Evolutionary conservation across 1,140 invertebrate species (phyloP).

Genomic region (Saxidomus purpurata): DNA sequence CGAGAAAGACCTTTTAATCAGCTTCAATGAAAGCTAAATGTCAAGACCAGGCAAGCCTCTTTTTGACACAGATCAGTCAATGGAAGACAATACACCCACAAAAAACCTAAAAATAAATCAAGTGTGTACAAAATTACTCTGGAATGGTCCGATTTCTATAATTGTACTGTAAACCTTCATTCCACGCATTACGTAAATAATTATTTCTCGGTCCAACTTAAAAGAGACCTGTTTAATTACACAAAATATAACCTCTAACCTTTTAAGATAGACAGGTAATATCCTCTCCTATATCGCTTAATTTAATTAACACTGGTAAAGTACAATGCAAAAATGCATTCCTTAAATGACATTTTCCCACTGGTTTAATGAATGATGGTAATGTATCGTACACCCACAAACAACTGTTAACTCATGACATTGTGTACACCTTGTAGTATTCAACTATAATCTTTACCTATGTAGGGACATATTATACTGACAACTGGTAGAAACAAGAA

Average conservation of each 20-base stretch:
- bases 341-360: not conserved
- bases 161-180: no score
- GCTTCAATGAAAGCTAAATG: no score
- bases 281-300: not conserved
- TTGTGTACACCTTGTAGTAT: slow-evolving; percentile 5
- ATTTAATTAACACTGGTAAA: slow-evolving; percentile 1
- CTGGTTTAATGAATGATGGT: not conserved
- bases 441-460: not conserved
- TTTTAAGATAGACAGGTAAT: not conserved
- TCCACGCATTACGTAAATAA: no score
- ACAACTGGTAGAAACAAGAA: not conserved
- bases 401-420: not conserved
- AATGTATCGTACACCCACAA: not conserved
- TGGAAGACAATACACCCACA: no score
- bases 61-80: no score
- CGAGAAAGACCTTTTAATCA: no score
- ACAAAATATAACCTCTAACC: not conserved
- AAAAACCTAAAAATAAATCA: no score
- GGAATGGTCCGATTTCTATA: no score
- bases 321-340: not conserved
- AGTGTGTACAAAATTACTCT: no score
- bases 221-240: no score
- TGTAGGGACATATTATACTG: not conserved
- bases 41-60: no score
- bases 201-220: no score